Evolutionary conservation across 1,140 invertebrate genomes (phyloP), one percentile per base, ranked within the genome.

Genomic region (Drosophila mauritiana): DNA sequence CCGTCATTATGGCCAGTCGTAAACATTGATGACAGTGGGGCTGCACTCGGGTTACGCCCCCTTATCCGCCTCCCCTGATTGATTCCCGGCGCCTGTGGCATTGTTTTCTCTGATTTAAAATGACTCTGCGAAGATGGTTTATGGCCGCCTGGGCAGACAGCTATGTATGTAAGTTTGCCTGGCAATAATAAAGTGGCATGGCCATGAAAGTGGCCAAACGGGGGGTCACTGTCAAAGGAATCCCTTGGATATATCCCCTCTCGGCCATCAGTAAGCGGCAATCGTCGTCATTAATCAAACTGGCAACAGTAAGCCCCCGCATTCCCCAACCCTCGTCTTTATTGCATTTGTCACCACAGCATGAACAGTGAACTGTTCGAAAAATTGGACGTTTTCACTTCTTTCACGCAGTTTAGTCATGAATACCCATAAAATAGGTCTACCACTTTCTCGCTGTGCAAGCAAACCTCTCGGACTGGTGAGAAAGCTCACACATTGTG

Each of bases 11-110:
- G 78, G 73, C 42, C 46, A 63, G 72, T 85, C 86, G 82, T 90
- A 90, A 90, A 90, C 86, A 90, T 90, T 90, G 76, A 90, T 90
- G 86, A 90, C 86, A 90, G 81, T 73, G 78, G 36, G 20, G 56
- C 34, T 65, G 64, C 63, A 69, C 31, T 69, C 46, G 22, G 51
- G 49, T 15, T 25, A 56, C 63, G 67, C 51, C 63, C 17, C 36
- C 63, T 6, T 13, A 31, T 8, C 20, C 20, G 20, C 12, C 22
- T 5, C 12, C 22, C 51, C 77, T 82, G 82, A 85, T 85, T 86
- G 82, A 85, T 85, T 85, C 59, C 58, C 56, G 54, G 61, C 58
- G 61, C 58, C 64, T 45, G 55, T 40, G 43, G 52, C 63, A 15
- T 55, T 39, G 20, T 15, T 56, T 55, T 62, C 43, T 42, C 15